Evolutionary conservation across 2,888 invertebrate genomes (phyloP).

Genomic region (Idaea biselata): DNA sequence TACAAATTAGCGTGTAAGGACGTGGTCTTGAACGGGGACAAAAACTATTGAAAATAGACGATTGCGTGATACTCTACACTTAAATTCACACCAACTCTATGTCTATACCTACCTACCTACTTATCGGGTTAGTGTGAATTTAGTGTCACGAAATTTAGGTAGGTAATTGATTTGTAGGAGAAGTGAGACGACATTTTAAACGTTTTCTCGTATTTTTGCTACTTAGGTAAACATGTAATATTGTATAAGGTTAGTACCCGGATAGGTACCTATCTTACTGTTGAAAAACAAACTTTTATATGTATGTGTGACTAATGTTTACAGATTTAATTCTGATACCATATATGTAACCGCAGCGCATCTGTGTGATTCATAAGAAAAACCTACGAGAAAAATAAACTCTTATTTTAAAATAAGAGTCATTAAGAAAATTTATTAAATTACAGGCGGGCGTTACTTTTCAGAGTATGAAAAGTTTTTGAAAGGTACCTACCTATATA

Average conservation of each 20-base stretch:
- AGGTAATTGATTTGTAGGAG: neutral
- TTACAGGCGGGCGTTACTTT: no score
- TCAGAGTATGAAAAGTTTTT: no score
- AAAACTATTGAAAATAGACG: neutral
- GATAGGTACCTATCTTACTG: neutral
- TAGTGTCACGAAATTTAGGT: no score
- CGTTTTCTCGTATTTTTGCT: neutral
- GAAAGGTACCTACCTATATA: no score
- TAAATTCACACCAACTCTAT: neutral
- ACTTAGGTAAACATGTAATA: neutral
- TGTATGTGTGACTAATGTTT: neutral
- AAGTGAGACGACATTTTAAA: neutral
- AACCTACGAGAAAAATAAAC: no score
- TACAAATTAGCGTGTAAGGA: neutral
- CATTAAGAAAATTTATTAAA: neutral
- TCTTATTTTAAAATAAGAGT: neutral
- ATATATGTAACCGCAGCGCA: neutral
- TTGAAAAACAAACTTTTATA: neutral
- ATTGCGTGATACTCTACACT: neutral
- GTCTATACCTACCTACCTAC: no score
- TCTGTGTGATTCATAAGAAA: neutral
- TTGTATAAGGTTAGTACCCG: neutral
- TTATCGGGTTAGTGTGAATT: no score
- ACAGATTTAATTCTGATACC: neutral
- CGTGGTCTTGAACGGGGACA: conserved; percentile 21